Base-by-base conservation (phyloP, 2,888 invertebrate genomes). In the Thymelicus lineola region DNA sequence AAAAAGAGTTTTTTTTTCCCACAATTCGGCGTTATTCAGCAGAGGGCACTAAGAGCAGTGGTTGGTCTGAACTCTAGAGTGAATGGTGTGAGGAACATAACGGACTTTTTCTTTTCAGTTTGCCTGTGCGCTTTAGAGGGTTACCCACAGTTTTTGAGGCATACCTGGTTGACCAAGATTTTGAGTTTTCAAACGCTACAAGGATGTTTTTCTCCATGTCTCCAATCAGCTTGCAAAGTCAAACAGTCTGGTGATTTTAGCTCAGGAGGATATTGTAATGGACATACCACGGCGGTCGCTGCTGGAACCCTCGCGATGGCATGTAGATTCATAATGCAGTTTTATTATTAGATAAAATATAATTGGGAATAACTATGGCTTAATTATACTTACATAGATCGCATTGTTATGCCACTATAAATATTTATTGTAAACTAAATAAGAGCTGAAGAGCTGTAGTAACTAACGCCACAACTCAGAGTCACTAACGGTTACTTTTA, bases 81-180 rank as follows among this genome's bases (percentile, higher is more conserved):
- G 38, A 9, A 38, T n/a, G n/a, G 7, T 1, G 38, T 38, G 38
- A 38, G 6, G 7, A 38, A 38, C 7, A 0, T 38, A 7, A 38
- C 38, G 9, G 38, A 38, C 38, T 38, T 38, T 38, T 1, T 38
- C 38, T 60, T 67, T 50, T 65, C 81, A 88, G 87, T 86, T 4
- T 45, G 75, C 6, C 67, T 87, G 1, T 89, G 88, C 75, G 55
- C 77, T 7, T 45, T 87, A 14, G 76, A 79, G 1, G 87, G 87
- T 0, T 79, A 87, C 66, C 75, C 75, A 0, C 76, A 85, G 14
- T 86, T 88, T 70, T 60, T 86, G 0, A 79, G 76, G 6, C 76
- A 77, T 0, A 45, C 74, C 0, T 88, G 88, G 88, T 48, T 89
- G 14, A 50, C 60, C 9, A 70, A 72, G 10, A 65, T 83, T 0